Evolutionary conservation across 92 coral and sea anemone genomes (phyloP).

Genomic region (Metridium senile): DNA sequence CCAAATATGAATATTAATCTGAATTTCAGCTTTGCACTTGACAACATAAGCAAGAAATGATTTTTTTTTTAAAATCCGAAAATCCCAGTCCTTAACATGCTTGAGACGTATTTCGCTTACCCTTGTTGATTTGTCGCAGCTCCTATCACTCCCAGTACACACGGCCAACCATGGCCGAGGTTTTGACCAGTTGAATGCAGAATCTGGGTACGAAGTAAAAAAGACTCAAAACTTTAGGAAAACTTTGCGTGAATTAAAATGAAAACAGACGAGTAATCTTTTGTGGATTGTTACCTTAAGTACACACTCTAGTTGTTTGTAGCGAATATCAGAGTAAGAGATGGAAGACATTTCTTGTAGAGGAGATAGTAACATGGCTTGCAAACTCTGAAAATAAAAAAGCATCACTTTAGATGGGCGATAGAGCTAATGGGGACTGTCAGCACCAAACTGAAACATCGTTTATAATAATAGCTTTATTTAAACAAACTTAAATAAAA

Average conservation of each 20-base stretch:
- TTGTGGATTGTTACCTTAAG: constrained; percentile 67
- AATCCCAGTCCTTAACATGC: no score
- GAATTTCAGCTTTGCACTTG: no score
- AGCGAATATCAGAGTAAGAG: constrained; percentile 82
- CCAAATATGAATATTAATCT: no score
- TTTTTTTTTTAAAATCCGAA: no score
- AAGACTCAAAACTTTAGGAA: background rate
- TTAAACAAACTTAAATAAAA: no score
- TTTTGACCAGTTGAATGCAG: constrained; percentile 98
- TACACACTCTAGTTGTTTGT: constrained; percentile 95
- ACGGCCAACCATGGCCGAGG: constrained; percentile 94
- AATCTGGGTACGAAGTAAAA: constrained; percentile 46
- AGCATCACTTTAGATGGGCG: background rate
- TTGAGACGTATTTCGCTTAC: constrained; percentile 65
- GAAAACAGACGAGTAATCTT: background rate
- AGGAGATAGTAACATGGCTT: constrained; percentile 86
- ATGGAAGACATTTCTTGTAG: constrained; percentile 93
- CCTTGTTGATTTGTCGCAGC: constrained; percentile 98
- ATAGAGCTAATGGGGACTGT: no score
- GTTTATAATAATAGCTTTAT: no score
- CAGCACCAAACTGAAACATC: no score
- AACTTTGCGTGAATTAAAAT: background rate
- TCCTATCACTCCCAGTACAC: constrained; percentile 92
- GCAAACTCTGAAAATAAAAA: constrained; percentile 63
- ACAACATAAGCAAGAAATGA: no score